A percentile compares a stretch with the other conserved stretches of the same genome.
These are phyloP conservation scores for Odontomyia ornata DNA, from an alignment of 2,888 invertebrate genomes.

Conservation along the genomic window DNA sequence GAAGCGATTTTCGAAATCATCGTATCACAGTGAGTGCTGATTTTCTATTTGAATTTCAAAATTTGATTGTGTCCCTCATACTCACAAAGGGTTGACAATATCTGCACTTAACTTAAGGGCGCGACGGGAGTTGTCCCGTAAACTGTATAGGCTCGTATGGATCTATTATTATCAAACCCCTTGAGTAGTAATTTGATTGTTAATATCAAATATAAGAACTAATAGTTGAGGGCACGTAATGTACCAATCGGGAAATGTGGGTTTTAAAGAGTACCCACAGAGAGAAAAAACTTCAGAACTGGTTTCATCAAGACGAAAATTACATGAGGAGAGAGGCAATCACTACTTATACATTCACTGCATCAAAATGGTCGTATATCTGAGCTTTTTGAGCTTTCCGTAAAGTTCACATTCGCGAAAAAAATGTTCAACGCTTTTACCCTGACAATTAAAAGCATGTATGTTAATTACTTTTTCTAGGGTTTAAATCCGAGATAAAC, in stretches of 20 bases:
- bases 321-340: neutral
- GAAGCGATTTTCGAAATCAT: no score
- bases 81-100: no score
- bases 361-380: neutral
- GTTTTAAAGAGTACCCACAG: neutral
- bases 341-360: neutral
- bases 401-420: constrained; percentile 8
- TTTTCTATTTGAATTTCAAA: constrained; percentile 1
- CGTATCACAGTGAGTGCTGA: no score
- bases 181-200: neutral
- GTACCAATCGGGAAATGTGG: neutral
- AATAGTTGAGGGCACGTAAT: constrained; percentile 11
- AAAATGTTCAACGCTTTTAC: neutral
- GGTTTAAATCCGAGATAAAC: constrained; percentile 14
- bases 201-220: constrained; percentile 11
- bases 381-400: constrained; percentile 5
- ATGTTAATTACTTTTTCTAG: neutral
- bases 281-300: no score
- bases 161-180: neutral
- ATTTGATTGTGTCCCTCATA: neutral
- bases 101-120: no score
- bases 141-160: neutral
- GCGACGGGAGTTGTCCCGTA: constrained; percentile 2
- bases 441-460: neutral
- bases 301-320: neutral